phyloP scores from a whole-genome alignment of 2,113 vertebrate genomes.

The Ophiodon elongatus region DNA sequence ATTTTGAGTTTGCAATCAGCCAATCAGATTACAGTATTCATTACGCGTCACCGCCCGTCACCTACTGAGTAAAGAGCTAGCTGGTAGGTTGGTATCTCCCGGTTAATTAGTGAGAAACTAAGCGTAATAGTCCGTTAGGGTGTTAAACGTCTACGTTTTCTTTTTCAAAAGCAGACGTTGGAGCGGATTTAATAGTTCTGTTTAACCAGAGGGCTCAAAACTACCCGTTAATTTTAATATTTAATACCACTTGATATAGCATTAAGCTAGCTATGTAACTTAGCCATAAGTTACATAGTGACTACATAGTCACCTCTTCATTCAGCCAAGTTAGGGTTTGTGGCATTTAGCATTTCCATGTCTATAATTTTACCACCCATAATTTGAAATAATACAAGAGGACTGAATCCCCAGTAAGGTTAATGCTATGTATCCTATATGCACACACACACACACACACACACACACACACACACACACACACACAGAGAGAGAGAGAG shows the following conservation, averaged over 20 bases:
- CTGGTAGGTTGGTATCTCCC: not conserved
- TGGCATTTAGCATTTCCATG: not conserved
- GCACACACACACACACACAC: too few relatives aligned
- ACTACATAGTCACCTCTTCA: not conserved
- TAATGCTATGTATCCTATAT: not conserved
- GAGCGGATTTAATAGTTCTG: not conserved
- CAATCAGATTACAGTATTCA: conserved; percentile 41
- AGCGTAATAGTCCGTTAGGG: not conserved
- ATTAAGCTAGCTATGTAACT: not conserved
- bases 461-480: too few relatives aligned
- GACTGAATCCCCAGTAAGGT: not conserved
- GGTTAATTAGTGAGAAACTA: not conserved
- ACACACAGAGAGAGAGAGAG: too few relatives aligned
- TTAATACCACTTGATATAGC: not conserved
- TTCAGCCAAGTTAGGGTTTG: not conserved
- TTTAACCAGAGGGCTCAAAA: not conserved
- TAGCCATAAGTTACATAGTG: not conserved
- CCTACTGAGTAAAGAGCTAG: not conserved
- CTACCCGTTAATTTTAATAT: conserved; percentile 14
- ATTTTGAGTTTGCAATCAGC: conserved; percentile 5
- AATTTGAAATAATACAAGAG: not conserved
- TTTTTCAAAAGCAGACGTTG: not conserved
- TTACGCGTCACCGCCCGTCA: conserved; percentile 1
- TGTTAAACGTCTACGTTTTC: not conserved
- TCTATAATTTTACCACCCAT: not conserved